phyloP scores from a whole-genome alignment of 2,797 vertebrate species.

The Champsocephalus esox region DNA sequence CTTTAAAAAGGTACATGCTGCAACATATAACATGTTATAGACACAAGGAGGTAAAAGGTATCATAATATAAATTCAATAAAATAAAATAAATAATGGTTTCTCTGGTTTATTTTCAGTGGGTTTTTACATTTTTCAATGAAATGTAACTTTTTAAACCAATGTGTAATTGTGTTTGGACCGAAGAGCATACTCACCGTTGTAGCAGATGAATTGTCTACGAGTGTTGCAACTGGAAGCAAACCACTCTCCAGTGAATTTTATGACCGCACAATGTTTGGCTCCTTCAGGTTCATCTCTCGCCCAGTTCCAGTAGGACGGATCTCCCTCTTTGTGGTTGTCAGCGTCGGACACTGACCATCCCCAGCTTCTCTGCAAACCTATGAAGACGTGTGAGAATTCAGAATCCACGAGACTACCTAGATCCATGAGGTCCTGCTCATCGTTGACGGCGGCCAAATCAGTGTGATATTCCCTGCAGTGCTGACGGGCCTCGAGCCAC shows the following conservation, averaged over 20 bases:
- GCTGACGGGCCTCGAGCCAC: background rate
- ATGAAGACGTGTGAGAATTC: fast-evolving
- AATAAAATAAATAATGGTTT: too few species aligned
- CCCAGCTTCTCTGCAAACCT: slow-evolving; percentile 28
- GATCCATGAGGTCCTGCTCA: slow-evolving; percentile 5
- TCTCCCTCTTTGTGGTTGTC: slow-evolving; percentile 24
- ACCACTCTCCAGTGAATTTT: background rate
- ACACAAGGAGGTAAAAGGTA: too few species aligned
- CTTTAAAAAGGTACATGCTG: too few species aligned
- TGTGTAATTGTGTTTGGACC: background rate
- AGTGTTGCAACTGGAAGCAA: background rate
- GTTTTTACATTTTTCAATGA: background rate
- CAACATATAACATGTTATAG: too few species aligned
- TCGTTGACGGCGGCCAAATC: slow-evolving; percentile 26
- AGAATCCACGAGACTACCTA: background rate
- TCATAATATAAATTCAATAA: too few species aligned
- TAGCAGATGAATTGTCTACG: slow-evolving; percentile 17
- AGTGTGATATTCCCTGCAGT: slow-evolving; percentile 10
- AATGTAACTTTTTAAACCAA: too few species aligned
- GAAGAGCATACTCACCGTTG: slow-evolving; percentile 3
- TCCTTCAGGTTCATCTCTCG: fast-evolving
- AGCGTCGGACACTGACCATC: background rate
- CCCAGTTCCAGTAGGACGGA: background rate
- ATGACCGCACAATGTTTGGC: background rate
- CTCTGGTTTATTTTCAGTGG: too few species aligned